A percentile compares a stretch with the other conserved stretches of the same genome.
Evolutionary conservation across 2,113 vertebrate genomes (phyloP).

Genomic region (Cervus canadensis): DNA sequence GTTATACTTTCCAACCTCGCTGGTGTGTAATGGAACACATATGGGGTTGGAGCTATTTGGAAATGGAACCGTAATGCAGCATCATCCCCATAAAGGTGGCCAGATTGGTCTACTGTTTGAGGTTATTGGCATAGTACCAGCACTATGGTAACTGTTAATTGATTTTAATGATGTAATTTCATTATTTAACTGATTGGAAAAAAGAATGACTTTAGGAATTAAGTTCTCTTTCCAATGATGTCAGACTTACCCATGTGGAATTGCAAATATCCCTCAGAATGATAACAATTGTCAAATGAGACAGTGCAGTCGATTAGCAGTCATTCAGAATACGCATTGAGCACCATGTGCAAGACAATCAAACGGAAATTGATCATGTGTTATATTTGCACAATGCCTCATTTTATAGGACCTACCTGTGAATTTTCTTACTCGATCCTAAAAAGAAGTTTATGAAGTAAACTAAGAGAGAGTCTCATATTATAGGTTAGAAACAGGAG

Average conservation of each 20-base stretch:
- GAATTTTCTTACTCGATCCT: neutral
- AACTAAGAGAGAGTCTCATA: neutral
- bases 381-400: neutral
- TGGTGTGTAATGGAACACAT: neutral
- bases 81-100: neutral
- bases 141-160: neutral
- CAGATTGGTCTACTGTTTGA: neutral
- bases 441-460: neutral
- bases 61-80: neutral
- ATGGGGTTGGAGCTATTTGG: neutral
- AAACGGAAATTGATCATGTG: neutral
- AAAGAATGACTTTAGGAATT: conserved; percentile 18
- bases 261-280: neutral
- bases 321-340: neutral
- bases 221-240: neutral
- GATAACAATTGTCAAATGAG: neutral
- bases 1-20: neutral
- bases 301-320: neutral
- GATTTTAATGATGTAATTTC: neutral
- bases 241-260: neutral
- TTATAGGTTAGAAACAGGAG: neutral
- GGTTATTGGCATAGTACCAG: neutral
- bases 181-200: conserved; percentile 4
- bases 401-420: neutral
- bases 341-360: neutral